phyloP scores from a whole-genome alignment of 1,140 invertebrate species.

The Mesaphorura yosii region DNA sequence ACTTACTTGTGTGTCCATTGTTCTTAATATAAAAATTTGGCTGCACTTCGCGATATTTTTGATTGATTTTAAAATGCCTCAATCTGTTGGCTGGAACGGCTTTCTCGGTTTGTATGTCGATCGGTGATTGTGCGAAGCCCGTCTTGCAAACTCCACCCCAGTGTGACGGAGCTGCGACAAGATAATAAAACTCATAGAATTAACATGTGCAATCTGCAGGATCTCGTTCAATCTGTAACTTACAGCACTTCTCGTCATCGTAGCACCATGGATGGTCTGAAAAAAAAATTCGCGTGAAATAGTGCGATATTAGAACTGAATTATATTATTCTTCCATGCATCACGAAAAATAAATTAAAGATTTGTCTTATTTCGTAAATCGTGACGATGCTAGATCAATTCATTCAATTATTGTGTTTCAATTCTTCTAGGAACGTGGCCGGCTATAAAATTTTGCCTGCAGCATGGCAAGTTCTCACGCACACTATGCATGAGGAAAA shows the following conservation, averaged over 20 bases:
- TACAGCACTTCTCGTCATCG: constrained; percentile 9
- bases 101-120: constrained; percentile 24
- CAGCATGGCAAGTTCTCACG: too few species aligned
- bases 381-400: too few species aligned
- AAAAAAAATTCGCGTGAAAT: too few species aligned
- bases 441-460: too few species aligned
- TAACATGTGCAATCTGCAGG: neutral
- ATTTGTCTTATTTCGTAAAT: too few species aligned
- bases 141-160: constrained; percentile 19
- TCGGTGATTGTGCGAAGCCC: constrained; percentile 33
- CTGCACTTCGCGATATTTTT: constrained; percentile 30
- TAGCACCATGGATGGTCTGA: constrained; percentile 16
- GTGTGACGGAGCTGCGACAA: constrained; percentile 4
- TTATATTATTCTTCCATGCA: too few species aligned
- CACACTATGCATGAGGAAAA: too few species aligned
- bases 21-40: constrained; percentile 32
- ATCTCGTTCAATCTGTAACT: constrained; percentile 1
- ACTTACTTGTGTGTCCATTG: constrained; percentile 37
- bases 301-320: too few species aligned
- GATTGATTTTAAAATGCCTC: constrained; percentile 26
- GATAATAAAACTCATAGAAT: neutral
- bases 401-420: too few species aligned
- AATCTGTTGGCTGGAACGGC: constrained; percentile 2
- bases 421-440: too few species aligned
- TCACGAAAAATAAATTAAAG: too few species aligned